Evolutionary conservation across 1,140 invertebrate species (phyloP), one percentile per base, ranked within the genome.

Genomic region (Bombus cullumanus): DNA sequence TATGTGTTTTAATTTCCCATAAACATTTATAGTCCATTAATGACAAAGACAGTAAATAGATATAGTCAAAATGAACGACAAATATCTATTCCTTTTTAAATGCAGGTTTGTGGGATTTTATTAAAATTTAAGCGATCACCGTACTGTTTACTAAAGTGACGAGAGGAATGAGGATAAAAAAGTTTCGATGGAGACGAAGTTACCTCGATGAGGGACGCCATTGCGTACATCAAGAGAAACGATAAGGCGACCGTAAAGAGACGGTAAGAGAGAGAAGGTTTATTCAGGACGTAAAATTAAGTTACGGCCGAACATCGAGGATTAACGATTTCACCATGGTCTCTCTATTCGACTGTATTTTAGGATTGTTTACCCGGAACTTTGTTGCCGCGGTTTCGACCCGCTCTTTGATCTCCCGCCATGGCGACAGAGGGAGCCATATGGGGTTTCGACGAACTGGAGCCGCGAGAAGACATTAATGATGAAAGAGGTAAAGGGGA

Each of bases 241-340:
- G 69, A 73, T 72, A 79, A 73, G 9, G n/a, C 15, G 9, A 34
- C 34, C 62, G 62, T 83, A 83, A 83, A 83, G 31, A 31, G 41
- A 59, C 31, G 18, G 39, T 2, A 22, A 34, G 22, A 66, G 28
- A 15, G 10, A n/a, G 39, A n/a, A 18, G 31, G 76, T 72, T 79
- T 84, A 84, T 84, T 84, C 68, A 80, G 76, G 83, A 80, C 68
- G 53, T 84, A 84, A 84, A 84, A 84, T 84, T 84, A 84, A 84
- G 83, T 84, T 84, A 84, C 37, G 39, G 10, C 41, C 31, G 10
- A 15, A 53, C 68, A 79, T 62, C 5, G 12, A 47, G 83, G 53
- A 71, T 84, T 84, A 71, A 79, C 68, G 76, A 79, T 79, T 84
- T 53, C 37, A 4, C n/a, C 39, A 5, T 8, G 68, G 39, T n/a